phyloP scores from a whole-genome alignment of 2,888 invertebrate genomes.

The Euzetes globulus region DNA sequence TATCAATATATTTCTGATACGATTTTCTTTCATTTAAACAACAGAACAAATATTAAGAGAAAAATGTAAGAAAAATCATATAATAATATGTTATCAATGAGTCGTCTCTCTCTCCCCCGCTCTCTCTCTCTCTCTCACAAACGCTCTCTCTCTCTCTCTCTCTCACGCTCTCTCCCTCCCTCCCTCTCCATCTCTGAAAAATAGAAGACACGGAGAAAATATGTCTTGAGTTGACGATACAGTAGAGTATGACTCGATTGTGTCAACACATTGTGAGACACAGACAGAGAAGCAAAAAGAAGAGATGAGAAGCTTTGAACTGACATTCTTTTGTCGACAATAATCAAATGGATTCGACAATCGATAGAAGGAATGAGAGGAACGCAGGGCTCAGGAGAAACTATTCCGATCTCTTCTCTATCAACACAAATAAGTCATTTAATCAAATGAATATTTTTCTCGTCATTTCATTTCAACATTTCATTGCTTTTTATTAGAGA shows the following conservation, averaged over 20 bases:
- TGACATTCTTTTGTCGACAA: not conserved
- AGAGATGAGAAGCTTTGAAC: not conserved
- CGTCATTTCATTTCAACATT: constrained; percentile 5
- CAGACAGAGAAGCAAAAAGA: no score
- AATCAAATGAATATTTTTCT: constrained; percentile 12
- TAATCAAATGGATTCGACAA: not conserved
- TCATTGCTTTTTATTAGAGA: constrained; percentile 12
- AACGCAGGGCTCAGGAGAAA: not conserved
- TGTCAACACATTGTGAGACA: not conserved
- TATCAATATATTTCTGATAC: not conserved
- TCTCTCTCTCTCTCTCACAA: no score
- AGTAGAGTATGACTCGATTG: not conserved
- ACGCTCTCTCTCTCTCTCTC: no score
- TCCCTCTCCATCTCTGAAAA: no score
- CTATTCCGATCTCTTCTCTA: not conserved
- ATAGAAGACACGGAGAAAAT: not conserved
- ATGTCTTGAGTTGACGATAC: not conserved
- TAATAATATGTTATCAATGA: not conserved
- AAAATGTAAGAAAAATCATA: not conserved
- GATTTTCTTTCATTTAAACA: constrained; percentile 4
- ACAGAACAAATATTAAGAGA: not conserved
- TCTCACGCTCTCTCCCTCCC: no score
- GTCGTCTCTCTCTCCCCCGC: not conserved
- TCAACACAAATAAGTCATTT: not conserved
- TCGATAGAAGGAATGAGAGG: not conserved